Evolutionary conservation across 2,113 vertebrate species (phyloP).

Genomic region (Rhabdomys dilectus): DNA sequence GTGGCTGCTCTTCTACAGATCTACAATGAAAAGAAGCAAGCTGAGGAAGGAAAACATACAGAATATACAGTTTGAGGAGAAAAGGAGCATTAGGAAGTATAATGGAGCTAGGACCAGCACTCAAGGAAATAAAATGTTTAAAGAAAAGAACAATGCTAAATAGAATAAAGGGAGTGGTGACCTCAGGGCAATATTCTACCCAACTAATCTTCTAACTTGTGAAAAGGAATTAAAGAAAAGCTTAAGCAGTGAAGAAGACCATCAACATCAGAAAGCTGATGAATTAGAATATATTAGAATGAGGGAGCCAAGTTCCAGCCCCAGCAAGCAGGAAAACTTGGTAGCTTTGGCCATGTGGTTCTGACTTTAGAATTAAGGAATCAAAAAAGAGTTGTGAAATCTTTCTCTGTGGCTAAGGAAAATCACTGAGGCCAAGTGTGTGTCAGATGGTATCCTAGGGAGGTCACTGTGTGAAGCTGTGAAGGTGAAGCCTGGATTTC

Average conservation of each 20-base stretch:
- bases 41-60: not conserved
- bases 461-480: not conserved
- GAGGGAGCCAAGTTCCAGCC: not conserved
- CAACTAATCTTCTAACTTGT: not conserved
- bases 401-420: not conserved
- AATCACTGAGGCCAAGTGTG: not conserved
- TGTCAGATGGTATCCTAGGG: not conserved
- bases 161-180: not conserved
- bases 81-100: not conserved
- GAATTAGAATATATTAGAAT: not conserved
- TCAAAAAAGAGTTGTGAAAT: not conserved
- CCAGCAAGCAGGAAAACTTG: not conserved
- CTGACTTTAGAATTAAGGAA: not conserved
- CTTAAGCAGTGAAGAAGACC: not conserved
- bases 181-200: not conserved
- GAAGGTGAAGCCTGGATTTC: not conserved
- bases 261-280: not conserved
- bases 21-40: not conserved
- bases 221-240: not conserved
- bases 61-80: not conserved
- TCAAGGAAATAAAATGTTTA: not conserved
- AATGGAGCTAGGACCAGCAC: not conserved
- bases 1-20: not conserved
- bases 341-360: not conserved
- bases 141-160: not conserved